Conservation (phyloP, 2,888 invertebrate species). For the Plagiodera versicolora region DNA sequence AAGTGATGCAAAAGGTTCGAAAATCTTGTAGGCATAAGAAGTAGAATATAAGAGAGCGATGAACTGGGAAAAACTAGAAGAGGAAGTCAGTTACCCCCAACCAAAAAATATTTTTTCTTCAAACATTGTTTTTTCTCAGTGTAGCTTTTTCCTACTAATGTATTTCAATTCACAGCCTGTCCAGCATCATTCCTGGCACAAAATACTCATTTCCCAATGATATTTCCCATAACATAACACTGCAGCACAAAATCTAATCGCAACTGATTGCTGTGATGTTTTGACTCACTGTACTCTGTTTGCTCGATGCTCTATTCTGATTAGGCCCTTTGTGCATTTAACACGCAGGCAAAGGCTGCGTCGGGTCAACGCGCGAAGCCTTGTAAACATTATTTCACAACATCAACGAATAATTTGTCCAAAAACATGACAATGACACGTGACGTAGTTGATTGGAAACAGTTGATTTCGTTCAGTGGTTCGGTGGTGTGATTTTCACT, state of each 20-base stretch:
- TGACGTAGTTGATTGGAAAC: not conserved
- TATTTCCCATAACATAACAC: too few relatives aligned
- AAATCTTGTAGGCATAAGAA: too few relatives aligned
- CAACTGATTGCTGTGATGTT: conserved; percentile 56
- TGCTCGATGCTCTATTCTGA: conserved; percentile 47
- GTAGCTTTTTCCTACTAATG: too few relatives aligned
- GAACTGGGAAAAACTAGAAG: too few relatives aligned
- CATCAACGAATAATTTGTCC: conserved; percentile 44
- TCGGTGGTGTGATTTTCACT: not conserved
- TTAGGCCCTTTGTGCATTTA: conserved; percentile 51
- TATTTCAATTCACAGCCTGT: too few relatives aligned
- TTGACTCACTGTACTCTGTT: conserved; percentile 52
- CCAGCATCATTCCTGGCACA: too few relatives aligned
- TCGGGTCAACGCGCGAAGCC: conserved; percentile 42
- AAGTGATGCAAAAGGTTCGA: too few relatives aligned
- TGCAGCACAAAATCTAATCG: conserved; percentile 52
- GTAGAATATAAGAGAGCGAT: too few relatives aligned
- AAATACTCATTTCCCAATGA: too few relatives aligned
- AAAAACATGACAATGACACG: conserved; percentile 37
- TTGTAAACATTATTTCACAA: conserved; percentile 44
- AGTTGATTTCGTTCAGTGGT: not conserved
- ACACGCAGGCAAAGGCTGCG: conserved; percentile 44
- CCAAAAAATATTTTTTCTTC: too few relatives aligned
- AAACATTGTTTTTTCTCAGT: too few relatives aligned
- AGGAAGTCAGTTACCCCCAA: too few relatives aligned